Conservation (phyloP, 2,888 invertebrate species). For the Erynnis tages region DNA sequence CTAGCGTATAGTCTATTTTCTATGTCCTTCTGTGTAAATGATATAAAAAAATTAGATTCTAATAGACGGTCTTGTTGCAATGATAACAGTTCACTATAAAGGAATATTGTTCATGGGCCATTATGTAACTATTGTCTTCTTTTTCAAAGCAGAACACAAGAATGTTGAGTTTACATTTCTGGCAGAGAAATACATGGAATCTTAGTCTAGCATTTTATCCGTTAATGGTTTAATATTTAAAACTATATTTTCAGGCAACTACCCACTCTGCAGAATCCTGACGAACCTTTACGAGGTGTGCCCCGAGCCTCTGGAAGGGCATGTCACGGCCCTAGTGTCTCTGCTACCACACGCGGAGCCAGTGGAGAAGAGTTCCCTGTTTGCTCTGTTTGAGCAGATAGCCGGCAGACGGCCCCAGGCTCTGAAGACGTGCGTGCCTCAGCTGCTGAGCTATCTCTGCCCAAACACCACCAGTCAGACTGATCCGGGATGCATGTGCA, state of each 20-base stretch:
- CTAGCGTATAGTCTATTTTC: too few species aligned
- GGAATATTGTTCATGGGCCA: too few species aligned
- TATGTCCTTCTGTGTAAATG: too few species aligned
- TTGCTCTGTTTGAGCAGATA: slow-evolving; percentile 91
- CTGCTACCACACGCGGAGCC: slow-evolving; percentile 91
- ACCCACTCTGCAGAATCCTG: slow-evolving; percentile 91
- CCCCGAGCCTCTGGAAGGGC: slow-evolving; percentile 91
- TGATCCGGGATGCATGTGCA: slow-evolving; percentile 71
- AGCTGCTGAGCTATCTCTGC: slow-evolving; percentile 89
- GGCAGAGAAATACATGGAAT: too few species aligned
- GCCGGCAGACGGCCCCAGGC: slow-evolving; percentile 91
- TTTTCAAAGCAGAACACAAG: too few species aligned
- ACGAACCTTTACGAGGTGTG: slow-evolving; percentile 95
- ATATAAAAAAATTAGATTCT: too few species aligned
- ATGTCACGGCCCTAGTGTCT: slow-evolving; percentile 90
- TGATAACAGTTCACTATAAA: too few species aligned
- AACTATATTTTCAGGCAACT: slow-evolving; percentile 85
- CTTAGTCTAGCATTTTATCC: too few species aligned
- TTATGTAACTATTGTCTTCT: too few species aligned
- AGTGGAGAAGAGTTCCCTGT: slow-evolving; percentile 91
- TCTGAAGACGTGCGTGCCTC: slow-evolving; percentile 90
- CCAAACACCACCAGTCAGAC: slow-evolving; percentile 58
- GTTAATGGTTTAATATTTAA: background rate
- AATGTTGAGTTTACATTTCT: too few species aligned
- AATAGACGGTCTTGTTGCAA: too few species aligned